phyloP scores from a whole-genome alignment of 2,888 invertebrate species.

The Eledone cirrhosa region DNA sequence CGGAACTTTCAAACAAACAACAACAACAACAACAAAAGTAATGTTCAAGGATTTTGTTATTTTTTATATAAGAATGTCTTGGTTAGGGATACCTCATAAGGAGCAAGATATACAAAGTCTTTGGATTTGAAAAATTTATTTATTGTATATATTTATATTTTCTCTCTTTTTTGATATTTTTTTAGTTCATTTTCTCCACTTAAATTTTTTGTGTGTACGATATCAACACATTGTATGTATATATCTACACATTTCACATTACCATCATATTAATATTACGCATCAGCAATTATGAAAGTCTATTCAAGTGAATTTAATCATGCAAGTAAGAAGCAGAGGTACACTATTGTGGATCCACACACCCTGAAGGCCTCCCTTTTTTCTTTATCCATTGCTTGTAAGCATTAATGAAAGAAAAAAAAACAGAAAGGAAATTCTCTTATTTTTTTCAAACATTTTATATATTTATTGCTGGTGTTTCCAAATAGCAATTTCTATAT shows the following conservation, averaged over 20 bases:
- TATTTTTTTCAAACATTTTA: conserved; percentile 9
- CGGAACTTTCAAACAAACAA: background rate
- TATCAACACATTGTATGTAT: no score
- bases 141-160: no score
- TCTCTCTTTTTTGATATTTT: no score
- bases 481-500: conserved; percentile 6
- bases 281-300: background rate
- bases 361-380: background rate
- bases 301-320: conserved; percentile 1
- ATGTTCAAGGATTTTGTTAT: conserved; percentile 15
- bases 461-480: conserved; percentile 6
- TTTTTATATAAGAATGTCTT: conserved; percentile 1
- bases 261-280: background rate
- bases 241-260: background rate
- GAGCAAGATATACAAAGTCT: conserved; percentile 7
- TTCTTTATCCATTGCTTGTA: background rate
- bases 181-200: no score
- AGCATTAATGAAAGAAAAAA: background rate
- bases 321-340: conserved; percentile 18
- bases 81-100: background rate
- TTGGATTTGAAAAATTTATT: background rate
- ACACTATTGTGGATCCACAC: background rate
- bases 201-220: background rate
- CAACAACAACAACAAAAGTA: background rate
- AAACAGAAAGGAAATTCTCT: no score